Evolutionary conservation across 1,140 invertebrate genomes (phyloP), one percentile per base, ranked within the genome.

Genomic region (Mya arenaria): DNA sequence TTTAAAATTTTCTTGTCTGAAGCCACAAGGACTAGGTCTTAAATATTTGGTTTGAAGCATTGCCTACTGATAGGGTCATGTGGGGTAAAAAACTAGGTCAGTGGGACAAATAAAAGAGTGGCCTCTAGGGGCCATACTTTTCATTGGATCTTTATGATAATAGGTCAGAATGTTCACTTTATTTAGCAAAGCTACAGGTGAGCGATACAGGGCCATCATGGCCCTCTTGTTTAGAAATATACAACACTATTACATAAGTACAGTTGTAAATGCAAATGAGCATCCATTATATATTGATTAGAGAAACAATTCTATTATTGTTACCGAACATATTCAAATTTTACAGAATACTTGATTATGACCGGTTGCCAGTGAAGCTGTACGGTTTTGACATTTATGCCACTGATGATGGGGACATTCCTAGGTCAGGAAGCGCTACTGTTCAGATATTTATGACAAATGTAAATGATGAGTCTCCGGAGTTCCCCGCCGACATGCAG

Each of bases 341-440:
- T 48, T 63, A n/a, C 25, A 89, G 86, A 60, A n/a, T 32, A 4
- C 63, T 89, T 32, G 88, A 88, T 55, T 89, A 87, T 58, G 89
- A 90, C 73, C 41, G 73, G 30, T 83, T 81, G 23, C 37, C 39
- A 1, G 71, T 82, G 13, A 83, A 85, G 19, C 78, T 71, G 15
- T 90, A 90, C 66, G 83, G 78, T 34, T 90, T 92, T 72, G 72
- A 66, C 10, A 86, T 92, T 8, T 52, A 69, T 39, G 91, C 90
- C 30, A 87, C 74, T 10, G 91, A 92, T 69, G 66, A 87, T 30
- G 91, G 90, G 1, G 69, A 48, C 3, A 84, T 88, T 0, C 94
- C 96, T 0, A 95, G 95, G 82, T 78, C 80, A 17, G 84, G 86
- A 19, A 96, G 96, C 0, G 97, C 97, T 0, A 97, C 96, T 62